A percentile compares a stretch with the other conserved stretches of the same genome.
These are phyloP conservation scores for Acanthurus leucopareius DNA, from an alignment of 2,797 vertebrate species.

Conservation along the genomic window DNA sequence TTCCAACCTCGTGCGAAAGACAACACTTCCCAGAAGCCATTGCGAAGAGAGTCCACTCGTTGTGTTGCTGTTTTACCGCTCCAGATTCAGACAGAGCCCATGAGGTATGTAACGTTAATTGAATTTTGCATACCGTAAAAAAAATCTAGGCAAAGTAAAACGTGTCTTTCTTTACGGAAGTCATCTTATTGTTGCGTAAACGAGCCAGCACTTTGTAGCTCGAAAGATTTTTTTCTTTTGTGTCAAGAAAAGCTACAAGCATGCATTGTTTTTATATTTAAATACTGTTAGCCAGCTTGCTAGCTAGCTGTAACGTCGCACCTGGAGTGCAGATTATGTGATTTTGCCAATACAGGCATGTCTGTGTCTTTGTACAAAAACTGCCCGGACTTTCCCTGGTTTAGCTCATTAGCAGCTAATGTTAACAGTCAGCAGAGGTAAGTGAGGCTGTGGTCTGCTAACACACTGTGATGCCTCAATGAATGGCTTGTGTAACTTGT, in stretches of 20 bases:
- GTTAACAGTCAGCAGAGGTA: accelerated
- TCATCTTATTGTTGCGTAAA: accelerated
- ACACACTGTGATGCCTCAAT: neutral
- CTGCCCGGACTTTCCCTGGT: too few species aligned
- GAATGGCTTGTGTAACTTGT: slow-evolving; percentile 32
- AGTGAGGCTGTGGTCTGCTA: neutral
- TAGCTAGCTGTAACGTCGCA: neutral
- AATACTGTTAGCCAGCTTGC: slow-evolving; percentile 16
- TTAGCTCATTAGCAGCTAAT: slow-evolving; percentile 19
- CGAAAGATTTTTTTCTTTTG: accelerated
- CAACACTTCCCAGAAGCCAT: slow-evolving; percentile 48
- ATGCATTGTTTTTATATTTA: neutral
- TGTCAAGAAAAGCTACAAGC: neutral
- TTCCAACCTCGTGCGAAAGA: neutral
- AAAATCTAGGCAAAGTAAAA: too few species aligned
- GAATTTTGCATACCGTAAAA: accelerated
- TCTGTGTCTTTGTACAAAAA: neutral
- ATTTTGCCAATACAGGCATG: too few species aligned
- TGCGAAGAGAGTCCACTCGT: neutral
- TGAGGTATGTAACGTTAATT: slow-evolving; percentile 34
- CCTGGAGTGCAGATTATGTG: neutral
- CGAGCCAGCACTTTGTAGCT: accelerated
- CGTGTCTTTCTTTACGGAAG: accelerated
- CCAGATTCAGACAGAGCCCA: neutral
- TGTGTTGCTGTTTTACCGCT: neutral